Evolutionary conservation across 2,797 vertebrate species (phyloP).

Genomic region (Chromobotia macracanthus): DNA sequence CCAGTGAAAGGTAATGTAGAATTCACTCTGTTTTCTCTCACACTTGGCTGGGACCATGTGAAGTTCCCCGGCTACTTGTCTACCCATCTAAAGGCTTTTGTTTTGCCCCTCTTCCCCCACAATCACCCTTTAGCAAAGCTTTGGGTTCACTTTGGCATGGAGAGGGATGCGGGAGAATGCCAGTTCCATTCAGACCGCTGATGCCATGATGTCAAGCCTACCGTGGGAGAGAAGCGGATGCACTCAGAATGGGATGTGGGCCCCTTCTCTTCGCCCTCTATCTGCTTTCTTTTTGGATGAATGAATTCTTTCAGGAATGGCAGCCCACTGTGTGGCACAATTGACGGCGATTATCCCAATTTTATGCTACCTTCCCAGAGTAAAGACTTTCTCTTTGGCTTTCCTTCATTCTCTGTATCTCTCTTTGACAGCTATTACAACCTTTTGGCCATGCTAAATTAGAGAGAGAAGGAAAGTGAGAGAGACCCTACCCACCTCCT

Average conservation of each 20-base stretch:
- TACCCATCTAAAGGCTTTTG: conserved; percentile 80
- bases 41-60: conserved; percentile 80
- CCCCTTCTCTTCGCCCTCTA: conserved; percentile 61
- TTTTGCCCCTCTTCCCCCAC: conserved; percentile 74
- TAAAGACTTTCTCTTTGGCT: neutral
- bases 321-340: conserved; percentile 79
- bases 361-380: neutral
- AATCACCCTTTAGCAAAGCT: conserved; percentile 64
- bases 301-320: conserved; percentile 82
- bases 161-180: conserved; percentile 67
- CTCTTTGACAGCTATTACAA: conserved; percentile 20
- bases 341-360: conserved; percentile 77
- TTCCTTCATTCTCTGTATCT: neutral
- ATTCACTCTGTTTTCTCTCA: conserved; percentile 46
- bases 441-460: conserved; percentile 2
- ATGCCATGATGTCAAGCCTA: conserved; percentile 82
- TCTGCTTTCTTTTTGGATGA: conserved; percentile 77
- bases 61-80: conserved; percentile 79
- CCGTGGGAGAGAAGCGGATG: conserved; percentile 81
- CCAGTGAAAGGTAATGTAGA: conserved; percentile 65
- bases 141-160: conserved; percentile 77
- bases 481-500: conserved; percentile 24
- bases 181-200: conserved; percentile 78
- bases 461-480: conserved; percentile 55
- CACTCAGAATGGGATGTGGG: conserved; percentile 50